phyloP scores from a whole-genome alignment of 1,140 invertebrate genomes.

The Lepidotrigona ventralis region DNA sequence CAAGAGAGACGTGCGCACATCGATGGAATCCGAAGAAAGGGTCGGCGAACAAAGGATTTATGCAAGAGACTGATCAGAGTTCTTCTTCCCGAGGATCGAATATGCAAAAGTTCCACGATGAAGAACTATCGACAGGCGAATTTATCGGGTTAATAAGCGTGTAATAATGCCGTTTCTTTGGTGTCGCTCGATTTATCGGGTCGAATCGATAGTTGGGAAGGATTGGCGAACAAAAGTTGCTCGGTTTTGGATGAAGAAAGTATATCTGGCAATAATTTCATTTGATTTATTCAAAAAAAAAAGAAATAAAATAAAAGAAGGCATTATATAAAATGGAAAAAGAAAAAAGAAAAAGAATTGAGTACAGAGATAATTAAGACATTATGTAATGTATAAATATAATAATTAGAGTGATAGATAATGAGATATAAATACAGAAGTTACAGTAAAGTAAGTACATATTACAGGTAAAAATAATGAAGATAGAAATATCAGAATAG shows the following conservation, averaged over 20 bases:
- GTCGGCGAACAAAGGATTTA: slow-evolving; percentile 22
- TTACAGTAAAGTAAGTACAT: too few species aligned
- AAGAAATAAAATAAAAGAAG: too few species aligned
- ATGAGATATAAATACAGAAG: too few species aligned
- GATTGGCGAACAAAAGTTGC: slow-evolving; percentile 9
- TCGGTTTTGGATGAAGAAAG: neutral
- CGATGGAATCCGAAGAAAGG: neutral
- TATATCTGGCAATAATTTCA: too few species aligned
- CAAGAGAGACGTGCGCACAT: neutral
- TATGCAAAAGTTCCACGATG: slow-evolving; percentile 14
- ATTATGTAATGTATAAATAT: too few species aligned
- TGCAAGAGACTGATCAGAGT: neutral
- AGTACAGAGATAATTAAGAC: too few species aligned
- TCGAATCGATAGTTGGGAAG: neutral
- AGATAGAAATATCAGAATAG: too few species aligned
- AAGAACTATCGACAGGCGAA: slow-evolving; percentile 31
- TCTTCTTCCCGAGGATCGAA: slow-evolving; percentile 15
- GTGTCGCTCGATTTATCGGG: slow-evolving; percentile 19
- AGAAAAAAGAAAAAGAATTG: too few species aligned
- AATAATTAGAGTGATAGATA: too few species aligned
- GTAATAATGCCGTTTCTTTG: slow-evolving; percentile 34
- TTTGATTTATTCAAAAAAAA: too few species aligned
- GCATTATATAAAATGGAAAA: too few species aligned
- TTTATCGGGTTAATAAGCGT: slow-evolving; percentile 50
- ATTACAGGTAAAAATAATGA: too few species aligned